Conservation (phyloP, 2,113 vertebrate genomes). For the Ibidorhyncha struthersii region DNA sequence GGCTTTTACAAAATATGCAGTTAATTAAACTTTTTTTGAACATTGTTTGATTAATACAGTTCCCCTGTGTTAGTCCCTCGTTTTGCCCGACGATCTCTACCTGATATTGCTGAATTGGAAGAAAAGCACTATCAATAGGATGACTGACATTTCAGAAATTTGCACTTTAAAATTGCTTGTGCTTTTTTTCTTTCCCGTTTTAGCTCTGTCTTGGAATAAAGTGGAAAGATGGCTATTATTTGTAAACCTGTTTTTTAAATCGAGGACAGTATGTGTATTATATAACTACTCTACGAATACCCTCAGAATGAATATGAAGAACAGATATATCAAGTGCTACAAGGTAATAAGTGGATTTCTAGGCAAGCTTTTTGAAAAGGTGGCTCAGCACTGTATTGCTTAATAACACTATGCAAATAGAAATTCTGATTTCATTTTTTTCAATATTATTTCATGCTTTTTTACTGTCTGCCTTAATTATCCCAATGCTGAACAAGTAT, state of each 20-base stretch:
- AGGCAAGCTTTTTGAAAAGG: conserved; percentile 23
- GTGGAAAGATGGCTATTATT: background rate
- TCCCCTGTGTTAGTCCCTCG: conserved; percentile 41
- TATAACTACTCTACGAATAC: background rate
- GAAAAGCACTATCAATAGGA: background rate
- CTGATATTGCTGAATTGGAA: background rate
- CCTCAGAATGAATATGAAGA: conserved; percentile 4
- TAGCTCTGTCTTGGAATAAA: background rate
- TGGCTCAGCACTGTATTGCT: conserved; percentile 21
- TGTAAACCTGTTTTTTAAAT: background rate
- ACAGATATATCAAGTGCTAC: background rate
- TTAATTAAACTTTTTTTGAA: conserved; percentile 73
- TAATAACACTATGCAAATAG: conserved; percentile 45
- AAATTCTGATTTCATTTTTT: conserved; percentile 58
- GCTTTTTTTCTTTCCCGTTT: background rate
- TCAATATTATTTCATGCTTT: conserved; percentile 49
- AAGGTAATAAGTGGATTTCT: conserved; percentile 20
- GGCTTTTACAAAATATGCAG: conserved; percentile 70
- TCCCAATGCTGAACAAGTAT: conserved; percentile 47
- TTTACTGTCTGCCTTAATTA: conserved; percentile 66
- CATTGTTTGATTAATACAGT: conserved; percentile 63
- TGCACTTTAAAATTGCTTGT: background rate
- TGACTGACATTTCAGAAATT: background rate
- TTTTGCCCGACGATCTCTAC: background rate
- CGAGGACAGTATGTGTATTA: background rate